These are phyloP conservation scores for Melikaiella ostensackeni DNA, from an alignment of 2,888 invertebrate species.

Conservation along the genomic window DNA sequence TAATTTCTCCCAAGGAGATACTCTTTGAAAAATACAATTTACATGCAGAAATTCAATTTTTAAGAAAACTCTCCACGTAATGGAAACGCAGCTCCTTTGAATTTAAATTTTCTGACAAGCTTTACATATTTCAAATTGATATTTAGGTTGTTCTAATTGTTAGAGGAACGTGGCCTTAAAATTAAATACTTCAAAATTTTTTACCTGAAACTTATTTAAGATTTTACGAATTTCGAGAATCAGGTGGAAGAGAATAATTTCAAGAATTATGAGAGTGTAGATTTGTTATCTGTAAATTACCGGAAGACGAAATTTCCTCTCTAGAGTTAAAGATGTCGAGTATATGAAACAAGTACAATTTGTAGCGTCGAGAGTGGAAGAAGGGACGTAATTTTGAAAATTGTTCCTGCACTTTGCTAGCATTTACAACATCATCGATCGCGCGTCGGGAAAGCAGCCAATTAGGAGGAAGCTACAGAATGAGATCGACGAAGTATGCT, in stretches of 20 bases:
- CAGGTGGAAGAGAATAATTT: not conserved
- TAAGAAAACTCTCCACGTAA: not conserved
- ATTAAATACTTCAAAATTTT: too few species aligned
- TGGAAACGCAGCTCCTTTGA: not conserved
- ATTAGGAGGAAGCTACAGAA: not conserved
- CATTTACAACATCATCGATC: constrained; percentile 24
- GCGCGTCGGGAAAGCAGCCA: constrained; percentile 14
- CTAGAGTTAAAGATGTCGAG: constrained; percentile 4
- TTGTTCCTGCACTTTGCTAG: constrained; percentile 17
- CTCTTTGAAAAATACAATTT: not conserved
- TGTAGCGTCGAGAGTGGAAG: constrained; percentile 14
- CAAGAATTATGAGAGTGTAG: not conserved
- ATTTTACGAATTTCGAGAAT: not conserved
- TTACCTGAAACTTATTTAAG: too few species aligned
- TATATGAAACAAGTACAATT: not conserved
- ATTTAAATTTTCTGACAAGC: too few species aligned
- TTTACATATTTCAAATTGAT: too few species aligned
- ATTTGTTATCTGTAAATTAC: constrained; percentile 2
- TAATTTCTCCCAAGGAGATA: constrained; percentile 12
- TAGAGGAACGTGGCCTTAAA: too few species aligned
- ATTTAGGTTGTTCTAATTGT: too few species aligned
- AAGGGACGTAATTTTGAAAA: constrained; percentile 19
- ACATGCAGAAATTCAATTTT: not conserved
- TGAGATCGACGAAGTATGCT: constrained; percentile 8
- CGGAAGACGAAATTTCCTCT: constrained; percentile 17